Evolutionary conservation across 1,140 invertebrate species (phyloP).

Genomic region (Lycorma delicatula): DNA sequence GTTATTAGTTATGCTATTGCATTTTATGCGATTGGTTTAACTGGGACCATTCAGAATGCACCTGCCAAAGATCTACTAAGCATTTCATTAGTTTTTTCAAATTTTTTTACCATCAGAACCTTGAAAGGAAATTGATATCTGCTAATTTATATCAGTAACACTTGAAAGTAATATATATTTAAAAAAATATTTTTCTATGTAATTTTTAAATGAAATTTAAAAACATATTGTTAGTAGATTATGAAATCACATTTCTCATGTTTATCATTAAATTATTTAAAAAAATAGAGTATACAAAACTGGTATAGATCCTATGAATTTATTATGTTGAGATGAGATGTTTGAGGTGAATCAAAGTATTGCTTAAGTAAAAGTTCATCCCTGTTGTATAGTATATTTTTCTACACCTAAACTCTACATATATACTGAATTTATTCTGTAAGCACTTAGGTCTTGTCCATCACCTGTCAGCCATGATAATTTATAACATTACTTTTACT

Average conservation of each 20-base stretch:
- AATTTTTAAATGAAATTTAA: neutral
- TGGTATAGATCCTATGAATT: too few species aligned
- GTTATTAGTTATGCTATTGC: conserved; percentile 1
- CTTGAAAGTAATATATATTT: neutral
- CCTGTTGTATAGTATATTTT: too few species aligned
- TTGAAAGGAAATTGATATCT: too few species aligned
- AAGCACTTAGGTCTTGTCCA: too few species aligned
- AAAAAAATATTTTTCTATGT: neutral
- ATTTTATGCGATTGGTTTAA: neutral
- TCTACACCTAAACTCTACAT: too few species aligned
- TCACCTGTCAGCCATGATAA: too few species aligned
- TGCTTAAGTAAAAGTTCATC: too few species aligned
- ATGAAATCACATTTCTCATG: neutral
- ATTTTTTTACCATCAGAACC: neutral
- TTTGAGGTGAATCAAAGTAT: too few species aligned
- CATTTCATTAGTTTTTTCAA: neutral
- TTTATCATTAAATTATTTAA: neutral
- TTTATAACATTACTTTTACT: too few species aligned
- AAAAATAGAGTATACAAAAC: neutral
- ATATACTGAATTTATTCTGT: too few species aligned
- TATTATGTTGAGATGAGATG: too few species aligned
- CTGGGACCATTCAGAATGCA: neutral
- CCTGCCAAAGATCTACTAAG: neutral
- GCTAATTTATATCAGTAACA: too few species aligned
- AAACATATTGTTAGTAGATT: neutral